phyloP scores from a whole-genome alignment of 1,140 invertebrate genomes.

The Neodiprion fabricii region DNA sequence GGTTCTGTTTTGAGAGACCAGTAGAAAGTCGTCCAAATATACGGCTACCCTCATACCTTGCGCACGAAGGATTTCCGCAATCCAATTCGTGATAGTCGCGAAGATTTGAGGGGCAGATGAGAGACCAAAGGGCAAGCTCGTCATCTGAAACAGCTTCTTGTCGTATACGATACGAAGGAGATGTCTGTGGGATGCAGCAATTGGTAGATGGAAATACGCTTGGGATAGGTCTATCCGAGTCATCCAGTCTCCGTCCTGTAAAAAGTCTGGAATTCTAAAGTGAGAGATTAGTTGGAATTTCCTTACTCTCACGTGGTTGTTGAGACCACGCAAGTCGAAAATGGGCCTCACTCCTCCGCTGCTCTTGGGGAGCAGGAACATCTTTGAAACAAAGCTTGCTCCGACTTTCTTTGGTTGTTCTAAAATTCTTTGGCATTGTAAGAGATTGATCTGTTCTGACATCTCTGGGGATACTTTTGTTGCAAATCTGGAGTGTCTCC shows the following conservation, averaged over 20 bases:
- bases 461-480: slow-evolving; percentile 30
- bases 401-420: slow-evolving; percentile 17
- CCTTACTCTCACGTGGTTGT: slow-evolving; percentile 33
- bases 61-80: slow-evolving; percentile 38
- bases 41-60: slow-evolving; percentile 32
- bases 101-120: slow-evolving; percentile 46
- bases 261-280: slow-evolving; percentile 34
- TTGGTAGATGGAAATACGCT: slow-evolving; percentile 44
- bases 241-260: slow-evolving; percentile 44
- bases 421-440: slow-evolving; percentile 29
- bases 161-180: slow-evolving; percentile 40
- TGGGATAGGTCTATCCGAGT: slow-evolving; percentile 41
- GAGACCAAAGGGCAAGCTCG: slow-evolving; percentile 39
- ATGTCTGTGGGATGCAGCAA: slow-evolving; percentile 35
- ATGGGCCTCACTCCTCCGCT: slow-evolving; percentile 29
- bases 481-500: slow-evolving; percentile 26
- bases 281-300: slow-evolving; percentile 40
- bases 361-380: slow-evolving; percentile 40
- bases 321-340: slow-evolving; percentile 41
- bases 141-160: slow-evolving; percentile 33
- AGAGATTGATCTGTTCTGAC: slow-evolving; percentile 29
- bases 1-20: slow-evolving; percentile 37
- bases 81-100: slow-evolving; percentile 45
- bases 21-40: slow-evolving; percentile 41
- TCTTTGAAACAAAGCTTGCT: slow-evolving; percentile 42